These are phyloP conservation scores for Leistus spinibarbis DNA, from an alignment of 2,888 invertebrate species.

Conservation along the genomic window DNA sequence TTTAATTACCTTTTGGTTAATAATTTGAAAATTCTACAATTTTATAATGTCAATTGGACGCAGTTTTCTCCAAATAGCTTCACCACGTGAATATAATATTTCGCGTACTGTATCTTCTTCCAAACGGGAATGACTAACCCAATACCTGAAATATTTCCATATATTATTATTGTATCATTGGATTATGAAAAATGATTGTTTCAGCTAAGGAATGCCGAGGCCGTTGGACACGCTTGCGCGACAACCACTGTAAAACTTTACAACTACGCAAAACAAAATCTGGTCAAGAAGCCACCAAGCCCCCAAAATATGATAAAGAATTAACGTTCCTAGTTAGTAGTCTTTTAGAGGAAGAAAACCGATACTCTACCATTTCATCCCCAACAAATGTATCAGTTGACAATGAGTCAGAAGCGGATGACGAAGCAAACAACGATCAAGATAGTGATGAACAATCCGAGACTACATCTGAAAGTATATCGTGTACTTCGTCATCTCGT, in stretches of 20 bases:
- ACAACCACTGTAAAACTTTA: conserved; percentile 41
- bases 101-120: conserved; percentile 43
- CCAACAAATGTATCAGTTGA: conserved; percentile 13
- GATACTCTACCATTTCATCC: conserved; percentile 40
- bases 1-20: no score
- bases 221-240: conserved; percentile 42
- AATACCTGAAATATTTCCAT: conserved; percentile 44
- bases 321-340: conserved; percentile 39
- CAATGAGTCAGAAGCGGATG: conserved; percentile 6
- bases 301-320: conserved; percentile 42
- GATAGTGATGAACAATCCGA: neutral
- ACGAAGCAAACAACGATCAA: neutral
- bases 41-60: conserved; percentile 44
- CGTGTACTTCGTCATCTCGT: conserved; percentile 20
- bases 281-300: conserved; percentile 43
- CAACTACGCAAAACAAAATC: conserved; percentile 43
- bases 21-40: no score
- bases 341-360: conserved; percentile 34
- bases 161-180: neutral
- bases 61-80: conserved; percentile 42
- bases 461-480: conserved; percentile 13
- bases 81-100: conserved; percentile 43
- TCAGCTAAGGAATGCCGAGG: conserved; percentile 40
- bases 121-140: conserved; percentile 45
- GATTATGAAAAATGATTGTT: conserved; percentile 21